Percentiles rank a stretch among this genome's conserved stretches.
These are phyloP conservation scores for Rhagoletis pomonella DNA, from an alignment of 1,140 invertebrate species.

Conservation along the genomic window DNA sequence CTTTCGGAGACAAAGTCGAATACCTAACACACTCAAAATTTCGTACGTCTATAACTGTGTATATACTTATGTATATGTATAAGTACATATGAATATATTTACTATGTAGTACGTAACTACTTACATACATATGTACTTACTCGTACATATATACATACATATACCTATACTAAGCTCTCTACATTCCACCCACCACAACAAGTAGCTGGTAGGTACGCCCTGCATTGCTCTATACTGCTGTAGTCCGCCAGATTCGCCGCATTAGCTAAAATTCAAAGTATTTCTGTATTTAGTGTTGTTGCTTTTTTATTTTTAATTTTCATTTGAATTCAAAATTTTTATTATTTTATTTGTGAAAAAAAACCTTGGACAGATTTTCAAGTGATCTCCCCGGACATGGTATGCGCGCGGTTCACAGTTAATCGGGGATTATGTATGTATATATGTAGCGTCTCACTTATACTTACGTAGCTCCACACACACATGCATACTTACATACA, in stretches of 20 bases:
- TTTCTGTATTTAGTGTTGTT: neutral
- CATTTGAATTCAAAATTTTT: conserved; percentile 23
- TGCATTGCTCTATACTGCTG: neutral
- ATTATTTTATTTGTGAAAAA: conserved; percentile 31
- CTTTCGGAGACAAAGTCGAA: neutral
- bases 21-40: neutral
- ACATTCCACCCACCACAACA: conserved; percentile 23
- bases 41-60: neutral
- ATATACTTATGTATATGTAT: neutral
- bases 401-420: neutral
- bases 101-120: too few relatives aligned
- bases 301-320: neutral
- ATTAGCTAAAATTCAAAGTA: conserved; percentile 18
- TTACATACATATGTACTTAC: neutral
- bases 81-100: neutral
- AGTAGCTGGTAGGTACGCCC: neutral
- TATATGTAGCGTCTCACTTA: neutral
- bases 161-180: neutral
- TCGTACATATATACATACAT: neutral
- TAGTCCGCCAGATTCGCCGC: neutral
- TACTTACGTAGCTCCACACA: too few relatives aligned
- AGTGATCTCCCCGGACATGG: conserved; percentile 21
- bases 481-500: neutral
- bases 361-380: conserved; percentile 33
- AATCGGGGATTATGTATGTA: neutral